Evolutionary conservation across 1,140 invertebrate species (phyloP).

Genomic region (Orussus abietinus): DNA sequence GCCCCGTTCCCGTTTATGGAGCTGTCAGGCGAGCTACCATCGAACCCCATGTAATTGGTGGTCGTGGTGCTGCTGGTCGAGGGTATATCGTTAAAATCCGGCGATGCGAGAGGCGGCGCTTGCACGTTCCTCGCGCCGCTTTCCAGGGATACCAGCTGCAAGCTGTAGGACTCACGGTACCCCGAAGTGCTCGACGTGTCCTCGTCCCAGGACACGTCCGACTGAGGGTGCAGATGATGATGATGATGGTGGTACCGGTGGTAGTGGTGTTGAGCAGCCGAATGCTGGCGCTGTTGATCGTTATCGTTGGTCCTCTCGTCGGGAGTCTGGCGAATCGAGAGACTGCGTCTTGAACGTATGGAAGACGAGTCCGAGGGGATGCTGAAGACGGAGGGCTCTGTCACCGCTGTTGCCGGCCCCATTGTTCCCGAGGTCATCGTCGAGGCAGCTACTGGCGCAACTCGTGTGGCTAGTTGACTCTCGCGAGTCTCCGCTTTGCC

Average conservation of each 20-base stretch:
- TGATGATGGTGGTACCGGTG: slow-evolving; percentile 25
- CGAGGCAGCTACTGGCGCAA: too few species aligned
- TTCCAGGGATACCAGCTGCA: slow-evolving; percentile 54
- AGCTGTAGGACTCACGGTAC: slow-evolving; percentile 64
- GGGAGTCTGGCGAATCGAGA: slow-evolving; percentile 26
- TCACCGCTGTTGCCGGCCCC: slow-evolving; percentile 34
- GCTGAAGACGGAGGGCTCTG: slow-evolving; percentile 27
- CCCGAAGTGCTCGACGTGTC: slow-evolving; percentile 78
- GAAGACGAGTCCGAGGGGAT: slow-evolving; percentile 37
- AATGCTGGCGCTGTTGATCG: slow-evolving; percentile 25
- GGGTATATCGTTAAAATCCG: slow-evolving; percentile 57
- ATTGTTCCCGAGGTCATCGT: slow-evolving; percentile 51
- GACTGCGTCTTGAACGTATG: slow-evolving; percentile 27
- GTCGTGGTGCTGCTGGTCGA: slow-evolving; percentile 61
- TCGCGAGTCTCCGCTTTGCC: slow-evolving; percentile 55
- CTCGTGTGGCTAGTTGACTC: too few species aligned
- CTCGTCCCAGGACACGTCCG: slow-evolving; percentile 69
- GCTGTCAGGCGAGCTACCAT: slow-evolving; percentile 62
- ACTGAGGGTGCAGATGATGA: slow-evolving; percentile 29
- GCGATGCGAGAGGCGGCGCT: slow-evolving; percentile 61
- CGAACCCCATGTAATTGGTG: slow-evolving; percentile 56
- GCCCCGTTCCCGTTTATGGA: slow-evolving; percentile 60
- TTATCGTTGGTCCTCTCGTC: slow-evolving; percentile 21
- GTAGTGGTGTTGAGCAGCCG: slow-evolving; percentile 16
- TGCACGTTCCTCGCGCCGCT: slow-evolving; percentile 40